phyloP scores from a whole-genome alignment of 1,140 invertebrate genomes.

The Macrostomum lignano region DNA sequence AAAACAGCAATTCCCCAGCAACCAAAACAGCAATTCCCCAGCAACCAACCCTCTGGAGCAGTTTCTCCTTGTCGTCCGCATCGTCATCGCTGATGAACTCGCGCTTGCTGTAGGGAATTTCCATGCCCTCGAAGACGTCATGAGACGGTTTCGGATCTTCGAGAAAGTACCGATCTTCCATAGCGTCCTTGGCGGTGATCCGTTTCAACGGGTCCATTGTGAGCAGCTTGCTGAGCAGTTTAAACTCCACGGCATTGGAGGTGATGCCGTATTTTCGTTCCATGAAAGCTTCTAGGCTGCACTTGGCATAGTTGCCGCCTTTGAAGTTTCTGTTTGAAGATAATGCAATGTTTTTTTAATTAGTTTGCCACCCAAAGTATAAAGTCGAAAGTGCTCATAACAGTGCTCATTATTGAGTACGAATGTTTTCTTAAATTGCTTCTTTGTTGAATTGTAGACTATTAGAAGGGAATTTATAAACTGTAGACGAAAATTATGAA shows the following conservation, averaged over 20 bases:
- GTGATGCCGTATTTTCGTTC: constrained; percentile 92
- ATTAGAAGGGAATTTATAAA: too few species aligned
- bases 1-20: too few species aligned
- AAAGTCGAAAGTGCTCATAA: too few species aligned
- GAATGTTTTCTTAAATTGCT: too few species aligned
- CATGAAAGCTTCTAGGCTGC: constrained; percentile 89
- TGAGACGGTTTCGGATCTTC: constrained; percentile 46
- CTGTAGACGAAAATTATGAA: too few species aligned
- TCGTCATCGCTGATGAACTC: constrained; percentile 92
- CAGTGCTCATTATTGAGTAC: too few species aligned
- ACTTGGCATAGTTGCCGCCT: constrained; percentile 60
- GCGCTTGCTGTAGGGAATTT: constrained; percentile 87
- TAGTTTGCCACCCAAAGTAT: too few species aligned
- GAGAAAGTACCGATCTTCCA: constrained; percentile 86
- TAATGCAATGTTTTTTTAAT: too few species aligned
- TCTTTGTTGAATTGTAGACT: too few species aligned
- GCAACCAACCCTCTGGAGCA: not conserved
- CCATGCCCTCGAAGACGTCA: constrained; percentile 59
- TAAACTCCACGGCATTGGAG: constrained; percentile 76
- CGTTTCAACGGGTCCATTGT: constrained; percentile 93
- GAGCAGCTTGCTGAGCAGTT: constrained; percentile 39
- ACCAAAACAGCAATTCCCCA: too few species aligned
- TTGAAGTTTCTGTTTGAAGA: too few species aligned
- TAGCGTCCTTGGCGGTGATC: constrained; percentile 83
- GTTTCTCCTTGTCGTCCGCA: constrained; percentile 42